phyloP scores from a whole-genome alignment of 1,140 invertebrate species.

The Pseudobourletiella spinata region DNA sequence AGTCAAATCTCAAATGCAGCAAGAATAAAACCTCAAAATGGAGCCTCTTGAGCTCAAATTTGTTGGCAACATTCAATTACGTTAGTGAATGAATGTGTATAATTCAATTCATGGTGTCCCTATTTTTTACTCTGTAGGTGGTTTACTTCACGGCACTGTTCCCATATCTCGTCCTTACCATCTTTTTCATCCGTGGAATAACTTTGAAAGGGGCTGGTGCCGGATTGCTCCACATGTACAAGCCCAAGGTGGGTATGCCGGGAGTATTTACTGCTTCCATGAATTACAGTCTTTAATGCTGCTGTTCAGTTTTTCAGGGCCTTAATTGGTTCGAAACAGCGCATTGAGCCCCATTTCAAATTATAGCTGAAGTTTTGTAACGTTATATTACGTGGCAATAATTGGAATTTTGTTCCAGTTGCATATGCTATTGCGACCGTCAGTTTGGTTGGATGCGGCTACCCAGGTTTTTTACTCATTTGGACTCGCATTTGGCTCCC shows the following conservation, averaged over 20 bases:
- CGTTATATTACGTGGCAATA: no score
- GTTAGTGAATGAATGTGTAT: no score
- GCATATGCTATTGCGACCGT: slow-evolving; percentile 66
- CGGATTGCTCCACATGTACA: slow-evolving; percentile 84
- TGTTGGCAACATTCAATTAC: no score
- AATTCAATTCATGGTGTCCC: background rate
- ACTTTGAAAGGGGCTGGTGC: slow-evolving; percentile 78
- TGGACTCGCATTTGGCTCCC: slow-evolving; percentile 81
- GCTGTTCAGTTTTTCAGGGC: no score
- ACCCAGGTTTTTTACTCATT: slow-evolving; percentile 95
- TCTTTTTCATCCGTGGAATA: slow-evolving; percentile 86
- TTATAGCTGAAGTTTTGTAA: no score
- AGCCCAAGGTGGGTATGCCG: slow-evolving; percentile 59
- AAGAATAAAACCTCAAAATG: no score
- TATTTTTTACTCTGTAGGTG: slow-evolving; percentile 52
- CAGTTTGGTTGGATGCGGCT: slow-evolving; percentile 86
- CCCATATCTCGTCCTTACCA: slow-evolving; percentile 87
- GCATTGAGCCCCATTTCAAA: no score
- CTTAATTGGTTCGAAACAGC: no score
- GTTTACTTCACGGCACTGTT: slow-evolving; percentile 95
- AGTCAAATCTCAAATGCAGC: no score
- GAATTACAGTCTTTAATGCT: background rate
- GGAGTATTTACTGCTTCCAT: background rate
- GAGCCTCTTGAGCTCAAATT: no score
- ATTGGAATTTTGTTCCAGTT: slow-evolving; percentile 54